Conservation (phyloP, 2,888 invertebrate species). For the Aromia moschata region DNA sequence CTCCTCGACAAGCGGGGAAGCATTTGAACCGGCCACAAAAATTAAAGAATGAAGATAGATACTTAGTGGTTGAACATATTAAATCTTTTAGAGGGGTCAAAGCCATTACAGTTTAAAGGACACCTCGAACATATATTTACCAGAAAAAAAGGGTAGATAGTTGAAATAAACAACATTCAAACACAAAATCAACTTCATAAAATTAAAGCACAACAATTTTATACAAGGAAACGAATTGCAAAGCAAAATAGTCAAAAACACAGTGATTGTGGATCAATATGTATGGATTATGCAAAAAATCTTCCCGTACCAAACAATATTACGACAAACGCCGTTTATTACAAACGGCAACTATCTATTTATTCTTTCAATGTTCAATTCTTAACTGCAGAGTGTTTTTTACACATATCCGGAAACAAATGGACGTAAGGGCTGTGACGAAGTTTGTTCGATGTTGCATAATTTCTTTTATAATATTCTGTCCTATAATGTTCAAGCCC, state of each 20-base stretch:
- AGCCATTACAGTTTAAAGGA: constrained; percentile 36
- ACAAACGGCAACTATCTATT: constrained; percentile 41
- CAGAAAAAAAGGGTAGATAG: constrained; percentile 2
- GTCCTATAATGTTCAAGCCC: neutral
- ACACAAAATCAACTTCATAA: neutral
- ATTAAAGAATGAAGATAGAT: constrained; percentile 23
- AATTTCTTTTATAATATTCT: constrained; percentile 30
- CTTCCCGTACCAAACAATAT: constrained; percentile 43
- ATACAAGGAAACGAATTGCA: constrained; percentile 4
- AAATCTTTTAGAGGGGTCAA: constrained; percentile 31
- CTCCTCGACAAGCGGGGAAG: constrained; percentile 27
- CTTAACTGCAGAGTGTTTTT: too few relatives aligned
- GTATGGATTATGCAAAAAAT: constrained; percentile 26
- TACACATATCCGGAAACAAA: too few relatives aligned
- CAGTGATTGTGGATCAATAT: constrained; percentile 8
- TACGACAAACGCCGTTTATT: constrained; percentile 45
- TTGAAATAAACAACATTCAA: neutral
- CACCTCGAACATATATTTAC: constrained; percentile 28
- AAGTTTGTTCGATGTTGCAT: constrained; percentile 44
- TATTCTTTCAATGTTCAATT: too few relatives aligned
- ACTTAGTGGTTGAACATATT: constrained; percentile 27
- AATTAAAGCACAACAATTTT: constrained; percentile 5
- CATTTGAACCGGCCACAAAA: constrained; percentile 29
- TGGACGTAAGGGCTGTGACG: too few relatives aligned
- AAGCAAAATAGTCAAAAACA: neutral